Conservation (phyloP, 2,888 invertebrate genomes). For the Chymomyza caudatula region DNA sequence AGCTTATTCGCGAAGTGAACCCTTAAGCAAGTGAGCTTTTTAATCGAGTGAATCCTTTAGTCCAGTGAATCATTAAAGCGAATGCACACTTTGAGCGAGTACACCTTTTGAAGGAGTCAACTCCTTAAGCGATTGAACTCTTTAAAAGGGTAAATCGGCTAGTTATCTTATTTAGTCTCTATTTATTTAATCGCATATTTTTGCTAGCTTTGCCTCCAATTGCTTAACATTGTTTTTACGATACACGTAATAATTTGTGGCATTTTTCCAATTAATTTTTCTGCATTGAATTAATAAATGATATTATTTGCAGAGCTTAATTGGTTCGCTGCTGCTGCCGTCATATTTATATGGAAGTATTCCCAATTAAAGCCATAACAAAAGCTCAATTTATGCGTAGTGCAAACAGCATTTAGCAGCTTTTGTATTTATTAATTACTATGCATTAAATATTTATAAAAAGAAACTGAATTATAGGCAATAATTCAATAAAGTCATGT, state of each 20-base stretch:
- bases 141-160: not conserved
- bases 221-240: not conserved
- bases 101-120: no score
- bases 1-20: no score
- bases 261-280: not conserved
- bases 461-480: slow-evolving; percentile 36
- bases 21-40: no score
- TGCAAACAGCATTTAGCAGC: slow-evolving; percentile 50
- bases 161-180: not conserved
- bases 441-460: slow-evolving; percentile 58
- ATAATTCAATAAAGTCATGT: not conserved
- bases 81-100: no score
- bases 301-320: slow-evolving; percentile 62
- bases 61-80: no score
- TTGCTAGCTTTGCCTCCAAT: not conserved
- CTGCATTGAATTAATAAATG: slow-evolving; percentile 62
- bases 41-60: no score
- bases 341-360: no score
- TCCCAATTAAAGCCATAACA: slow-evolving; percentile 37
- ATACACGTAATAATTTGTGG: not conserved
- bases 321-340: slow-evolving; percentile 47
- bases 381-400: slow-evolving; percentile 49
- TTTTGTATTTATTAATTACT: slow-evolving; percentile 51
- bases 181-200: not conserved
- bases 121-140: no score